phyloP scores from a whole-genome alignment of 2,113 vertebrate species.

The Phalacrocorax aristotelis region DNA sequence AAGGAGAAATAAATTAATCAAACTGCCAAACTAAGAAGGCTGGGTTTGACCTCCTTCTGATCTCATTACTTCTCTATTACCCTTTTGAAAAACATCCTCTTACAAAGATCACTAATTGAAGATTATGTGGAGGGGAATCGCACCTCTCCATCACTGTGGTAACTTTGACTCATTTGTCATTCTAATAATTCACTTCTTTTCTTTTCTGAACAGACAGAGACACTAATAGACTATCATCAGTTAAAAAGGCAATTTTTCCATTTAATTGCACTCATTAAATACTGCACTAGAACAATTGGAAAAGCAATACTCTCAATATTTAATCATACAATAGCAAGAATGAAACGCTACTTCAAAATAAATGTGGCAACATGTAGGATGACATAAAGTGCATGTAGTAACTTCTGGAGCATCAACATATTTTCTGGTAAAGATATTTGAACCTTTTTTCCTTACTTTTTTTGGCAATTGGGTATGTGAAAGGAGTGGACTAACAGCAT shows the following conservation, averaged over 20 bases:
- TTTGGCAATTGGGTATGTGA: not conserved
- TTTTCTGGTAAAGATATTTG: not conserved
- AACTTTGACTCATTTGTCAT: conserved; percentile 86
- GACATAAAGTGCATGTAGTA: conserved; percentile 49
- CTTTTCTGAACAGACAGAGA: conserved; percentile 78
- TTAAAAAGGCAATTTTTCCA: conserved; percentile 86
- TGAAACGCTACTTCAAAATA: conserved; percentile 77
- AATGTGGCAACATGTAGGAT: conserved; percentile 58
- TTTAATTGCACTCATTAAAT: conserved; percentile 88
- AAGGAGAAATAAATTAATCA: conserved; percentile 95
- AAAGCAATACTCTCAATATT: conserved; percentile 85
- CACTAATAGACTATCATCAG: conserved; percentile 85
- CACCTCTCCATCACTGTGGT: conserved; percentile 82
- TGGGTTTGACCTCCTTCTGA: conserved; percentile 88
- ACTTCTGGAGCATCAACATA: conserved; percentile 29
- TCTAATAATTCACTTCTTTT: conserved; percentile 85
- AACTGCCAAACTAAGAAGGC: conserved; percentile 87
- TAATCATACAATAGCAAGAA: conserved; percentile 78
- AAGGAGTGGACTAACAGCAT: not conserved
- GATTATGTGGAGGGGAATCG: conserved; percentile 84
- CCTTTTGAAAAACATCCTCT: conserved; percentile 88
- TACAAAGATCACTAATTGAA: conserved; percentile 92
- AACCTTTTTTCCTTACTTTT: conserved; percentile 23
- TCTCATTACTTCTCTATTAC: conserved; percentile 90
- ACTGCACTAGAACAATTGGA: conserved; percentile 80